A percentile compares a stretch with the other conserved stretches of the same genome.
Conservation (phyloP, 2,797 vertebrate genomes). For the Parauchenoglanis punctatus region DNA sequence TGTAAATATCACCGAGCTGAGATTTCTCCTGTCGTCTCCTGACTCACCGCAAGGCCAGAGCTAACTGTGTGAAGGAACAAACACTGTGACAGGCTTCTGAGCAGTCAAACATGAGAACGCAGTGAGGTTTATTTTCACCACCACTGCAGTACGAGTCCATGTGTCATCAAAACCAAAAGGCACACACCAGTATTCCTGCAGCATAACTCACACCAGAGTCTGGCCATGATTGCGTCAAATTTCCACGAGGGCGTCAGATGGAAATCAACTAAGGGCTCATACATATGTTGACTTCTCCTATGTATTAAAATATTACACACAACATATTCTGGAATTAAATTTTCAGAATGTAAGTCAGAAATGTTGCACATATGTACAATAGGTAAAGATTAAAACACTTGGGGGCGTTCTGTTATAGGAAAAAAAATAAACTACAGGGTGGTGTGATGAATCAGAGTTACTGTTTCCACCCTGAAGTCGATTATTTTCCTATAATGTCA, state of each 20-base stretch:
- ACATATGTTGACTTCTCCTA: background rate
- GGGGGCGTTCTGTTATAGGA: background rate
- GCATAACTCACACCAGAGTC: slow-evolving; percentile 21
- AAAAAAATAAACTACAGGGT: background rate
- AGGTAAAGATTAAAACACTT: background rate
- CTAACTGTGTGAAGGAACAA: slow-evolving; percentile 28
- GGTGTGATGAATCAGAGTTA: background rate
- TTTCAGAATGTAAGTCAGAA: background rate
- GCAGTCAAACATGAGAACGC: slow-evolving; percentile 14
- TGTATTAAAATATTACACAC: background rate
- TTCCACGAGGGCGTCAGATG: background rate
- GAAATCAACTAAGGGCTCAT: background rate
- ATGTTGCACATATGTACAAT: background rate
- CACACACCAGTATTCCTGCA: slow-evolving; percentile 10
- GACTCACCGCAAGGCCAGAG: background rate
- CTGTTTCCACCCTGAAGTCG: background rate
- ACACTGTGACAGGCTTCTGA: slow-evolving; percentile 27
- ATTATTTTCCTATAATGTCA: background rate
- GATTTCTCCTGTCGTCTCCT: background rate
- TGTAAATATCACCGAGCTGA: background rate
- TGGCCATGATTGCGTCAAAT: slow-evolving; percentile 11
- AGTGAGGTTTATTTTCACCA: slow-evolving; percentile 24
- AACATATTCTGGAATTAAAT: background rate
- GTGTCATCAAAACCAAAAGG: slow-evolving; percentile 33
- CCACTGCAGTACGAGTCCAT: slow-evolving; percentile 9